phyloP scores from a whole-genome alignment of 1,140 invertebrate species.

The Zaprionus lachaisei region DNA sequence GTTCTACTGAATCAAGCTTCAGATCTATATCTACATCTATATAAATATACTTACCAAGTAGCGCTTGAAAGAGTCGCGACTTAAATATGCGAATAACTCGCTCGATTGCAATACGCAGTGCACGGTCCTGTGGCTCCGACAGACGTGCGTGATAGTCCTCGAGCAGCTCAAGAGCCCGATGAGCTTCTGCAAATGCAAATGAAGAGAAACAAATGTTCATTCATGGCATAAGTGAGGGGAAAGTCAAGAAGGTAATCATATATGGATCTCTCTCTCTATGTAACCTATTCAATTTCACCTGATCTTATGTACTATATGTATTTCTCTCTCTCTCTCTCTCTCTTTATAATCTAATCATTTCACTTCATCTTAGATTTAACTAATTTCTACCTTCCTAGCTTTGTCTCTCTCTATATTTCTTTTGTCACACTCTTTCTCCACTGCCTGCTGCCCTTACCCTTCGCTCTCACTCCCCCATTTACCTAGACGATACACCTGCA shows the following conservation, averaged over 20 bases:
- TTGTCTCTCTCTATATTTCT: not conserved
- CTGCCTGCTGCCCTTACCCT: not conserved
- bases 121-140: constrained; percentile 95
- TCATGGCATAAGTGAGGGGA: too few species aligned
- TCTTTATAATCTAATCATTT: not conserved
- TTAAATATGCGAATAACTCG: constrained; percentile 99
- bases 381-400: not conserved
- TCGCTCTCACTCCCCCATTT: constrained; percentile 13
- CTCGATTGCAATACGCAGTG: constrained; percentile 97
- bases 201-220: not conserved
- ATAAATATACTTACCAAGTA: constrained; percentile 92
- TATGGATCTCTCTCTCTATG: not conserved
- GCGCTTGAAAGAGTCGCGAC: constrained; percentile 97
- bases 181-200: constrained; percentile 92
- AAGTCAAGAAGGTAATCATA: not conserved
- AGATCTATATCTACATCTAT: too few species aligned
- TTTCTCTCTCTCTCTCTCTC: not conserved
- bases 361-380: not conserved
- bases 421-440: not conserved
- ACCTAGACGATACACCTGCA: constrained; percentile 51
- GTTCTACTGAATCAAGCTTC: too few species aligned
- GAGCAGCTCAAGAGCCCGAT: constrained; percentile 97
- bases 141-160: constrained; percentile 98
- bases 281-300: not conserved
- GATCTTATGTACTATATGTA: not conserved